Base-by-base conservation (phyloP, 1,140 invertebrate species). In the Calliphora vicina region DNA sequence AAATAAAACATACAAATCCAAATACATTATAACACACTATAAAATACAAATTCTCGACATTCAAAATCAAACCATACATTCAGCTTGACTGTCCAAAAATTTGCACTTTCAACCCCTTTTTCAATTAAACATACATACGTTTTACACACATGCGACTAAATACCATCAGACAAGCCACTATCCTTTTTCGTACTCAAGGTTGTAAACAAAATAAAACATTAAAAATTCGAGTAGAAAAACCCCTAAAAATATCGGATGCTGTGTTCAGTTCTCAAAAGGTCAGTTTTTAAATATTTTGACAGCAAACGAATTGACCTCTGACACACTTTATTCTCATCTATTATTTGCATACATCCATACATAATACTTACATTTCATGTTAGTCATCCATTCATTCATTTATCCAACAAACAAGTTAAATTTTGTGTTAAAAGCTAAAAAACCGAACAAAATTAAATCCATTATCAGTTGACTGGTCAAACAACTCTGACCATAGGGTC, bases 261-360 rank as follows among this genome's bases (percentile, higher is more conserved):
- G 74, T 13, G 61, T 67, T 67, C 29, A 8, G 15, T 35, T 17
- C 42, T 42, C n/a, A 15, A 42, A 42, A 78, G 35, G 74, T 43
- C 35, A 78, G 6, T 35, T n/a, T 20, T 42, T 23, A 25, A 78
- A 45, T 45, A 45, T 45, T 78, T 45, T 78, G 20, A 45, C 35
- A 45, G 9, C 8, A 42, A 43, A 45, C 74, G 35, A 20, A 45
- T 23, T 78, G 74, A 78, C 74, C 74, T 78, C 27, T 78, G 25
- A 78, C 74, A 78, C 74, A 45, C 74, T 43, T 78, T 17, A 57
- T n/a, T n/a, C n/a, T n/a, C n/a, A n/a, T n/a, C n/a, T n/a, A n/a
- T 57, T 57, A n/a, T 57, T 17, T 57, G 45, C 45, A 57, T 57
- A n/a, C 13, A 57, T 20, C 1, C 57, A 67, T 67, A 23, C n/a